Conservation (phyloP, 2,888 invertebrate species). For the Agonopterix subpropinquella region DNA sequence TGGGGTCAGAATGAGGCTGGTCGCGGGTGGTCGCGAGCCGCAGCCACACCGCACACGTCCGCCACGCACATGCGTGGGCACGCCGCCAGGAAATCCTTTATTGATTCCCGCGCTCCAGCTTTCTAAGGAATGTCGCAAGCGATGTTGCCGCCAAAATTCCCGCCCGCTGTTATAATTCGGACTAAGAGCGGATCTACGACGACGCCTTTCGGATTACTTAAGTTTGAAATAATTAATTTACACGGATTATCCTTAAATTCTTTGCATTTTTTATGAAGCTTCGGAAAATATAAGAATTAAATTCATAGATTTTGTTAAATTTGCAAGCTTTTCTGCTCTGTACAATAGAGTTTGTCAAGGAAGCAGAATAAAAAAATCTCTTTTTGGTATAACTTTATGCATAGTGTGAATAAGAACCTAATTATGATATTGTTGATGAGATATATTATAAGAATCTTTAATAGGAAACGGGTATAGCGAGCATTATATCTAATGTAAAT, state of each 20-base stretch:
- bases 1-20: constrained; percentile 25
- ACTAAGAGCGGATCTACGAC: constrained; percentile 47
- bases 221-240: not conserved
- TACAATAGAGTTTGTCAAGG: no score
- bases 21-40: constrained; percentile 9
- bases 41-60: constrained; percentile 17
- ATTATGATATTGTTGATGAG: no score
- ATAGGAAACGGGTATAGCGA: no score
- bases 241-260: not conserved
- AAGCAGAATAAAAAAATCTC: no score
- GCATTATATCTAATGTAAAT: no score
- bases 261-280: no score
- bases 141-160: constrained; percentile 63
- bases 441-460: no score
- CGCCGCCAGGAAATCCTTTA: constrained; percentile 74
- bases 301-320: no score
- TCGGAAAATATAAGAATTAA: no score
- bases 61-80: constrained; percentile 75
- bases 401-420: no score
- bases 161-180: constrained; percentile 54
- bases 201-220: not conserved
- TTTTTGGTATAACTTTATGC: no score
- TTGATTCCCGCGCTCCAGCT: constrained; percentile 73
- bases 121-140: constrained; percentile 71
- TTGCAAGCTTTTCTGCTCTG: no score